Base-by-base conservation (phyloP, 2,888 invertebrate species). In the Netelia fuscicornis region DNA sequence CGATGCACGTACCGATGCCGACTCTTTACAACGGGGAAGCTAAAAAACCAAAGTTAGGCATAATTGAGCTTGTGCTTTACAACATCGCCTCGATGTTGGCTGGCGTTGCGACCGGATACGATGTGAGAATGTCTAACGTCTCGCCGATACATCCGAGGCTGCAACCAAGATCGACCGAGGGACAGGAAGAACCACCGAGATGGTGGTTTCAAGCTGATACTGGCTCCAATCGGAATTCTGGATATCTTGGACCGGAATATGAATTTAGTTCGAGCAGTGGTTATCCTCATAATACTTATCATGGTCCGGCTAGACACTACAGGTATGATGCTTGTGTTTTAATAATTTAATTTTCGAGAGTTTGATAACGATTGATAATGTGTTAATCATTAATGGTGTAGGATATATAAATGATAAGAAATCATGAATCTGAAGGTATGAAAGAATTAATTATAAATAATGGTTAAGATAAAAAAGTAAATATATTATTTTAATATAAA, bases 61-160 rank as follows among this genome's bases (percentile, higher is more conserved):
- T 96, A 93, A 96, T 97, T 89, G 97, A 96, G 94, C 95, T 96
- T 95, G 97, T 96, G 88, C 95, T 99, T 86, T 98, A 97, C 95
- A 98, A 98, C 94, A 98, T 98, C 95, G 98, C 98, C 76, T 97
- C 98, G 75, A 95, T 98, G 94, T 94, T 99, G 91, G 98, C 98
- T 2, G 97, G 98, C 37, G 97, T 99, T 58, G 98, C 97, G 2
- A 97, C 98, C 56, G 99, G 98, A 0, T 98, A 98, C 92, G 98
- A 99, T 95, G 97, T 99, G 75, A 96, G 98, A 91, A 95, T 98
- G 93, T 97, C 98, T 64, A 98, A 98, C 92, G 96, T 97, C 74
- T 97, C 97, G 88, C 97, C 97, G 0, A 94, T 98, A 86, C 98
- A 98, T 94, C 98, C 98, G 8, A 96, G 96, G 83, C 93, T 98